Evolutionary conservation across 2,888 invertebrate genomes (phyloP).

Genomic region (Oegoconia quadripuncta): DNA sequence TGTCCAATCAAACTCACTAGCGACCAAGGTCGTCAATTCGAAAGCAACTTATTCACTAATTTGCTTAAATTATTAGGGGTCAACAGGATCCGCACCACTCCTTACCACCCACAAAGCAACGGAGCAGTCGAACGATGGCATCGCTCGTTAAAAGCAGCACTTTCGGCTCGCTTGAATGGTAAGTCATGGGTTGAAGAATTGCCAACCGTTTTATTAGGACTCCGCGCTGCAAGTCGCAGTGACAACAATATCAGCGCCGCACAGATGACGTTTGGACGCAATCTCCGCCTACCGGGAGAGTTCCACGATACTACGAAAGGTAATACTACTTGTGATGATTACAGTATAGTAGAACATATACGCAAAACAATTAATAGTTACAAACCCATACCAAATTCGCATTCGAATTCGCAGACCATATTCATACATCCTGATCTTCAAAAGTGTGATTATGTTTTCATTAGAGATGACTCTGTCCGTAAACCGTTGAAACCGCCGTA

Average conservation of each 20-base stretch:
- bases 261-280: constrained; percentile 21
- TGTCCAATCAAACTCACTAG: constrained; percentile 18
- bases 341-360: no score
- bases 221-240: constrained; percentile 24
- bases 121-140: constrained; percentile 24
- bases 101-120: constrained; percentile 23
- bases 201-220: constrained; percentile 31
- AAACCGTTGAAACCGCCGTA: no score
- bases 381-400: no score
- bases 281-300: constrained; percentile 4
- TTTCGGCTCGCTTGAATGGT: constrained; percentile 12
- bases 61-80: constrained; percentile 18
- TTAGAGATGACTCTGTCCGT: no score
- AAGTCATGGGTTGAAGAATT: constrained; percentile 23
- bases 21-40: constrained; percentile 22
- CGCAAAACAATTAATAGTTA: no score
- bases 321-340: no score
- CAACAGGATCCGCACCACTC: constrained; percentile 17
- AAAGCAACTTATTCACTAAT: constrained; percentile 14
- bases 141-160: constrained; percentile 21
- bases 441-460: no score
- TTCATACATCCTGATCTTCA: no score
- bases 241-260: constrained; percentile 25
- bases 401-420: no score
- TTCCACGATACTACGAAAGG: no score